Base-by-base conservation (phyloP, 2,888 invertebrate genomes). In the Chydorus sphaericus region DNA sequence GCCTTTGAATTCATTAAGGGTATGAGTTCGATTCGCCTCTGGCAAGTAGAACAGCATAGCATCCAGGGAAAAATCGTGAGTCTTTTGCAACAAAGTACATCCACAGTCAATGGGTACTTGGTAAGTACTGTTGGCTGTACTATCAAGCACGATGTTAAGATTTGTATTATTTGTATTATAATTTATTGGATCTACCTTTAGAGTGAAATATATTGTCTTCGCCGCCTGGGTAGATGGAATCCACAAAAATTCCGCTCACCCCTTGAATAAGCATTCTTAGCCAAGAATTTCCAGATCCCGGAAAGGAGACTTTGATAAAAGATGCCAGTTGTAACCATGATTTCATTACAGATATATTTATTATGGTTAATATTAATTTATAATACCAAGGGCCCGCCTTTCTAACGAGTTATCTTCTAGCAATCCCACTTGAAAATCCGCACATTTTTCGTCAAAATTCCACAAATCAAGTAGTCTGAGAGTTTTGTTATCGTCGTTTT, bases 271-370 rank as follows among this genome's bases (percentile, higher is more conserved):
- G 69, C 67, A 86, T 86, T 57, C 87, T 70, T 16, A 87, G 70
- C 87, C 87, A 87, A 26, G 86, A 86, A 66, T 87, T 87, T 1
- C 86, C 86, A 65, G 85, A 85, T 14, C 86, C 86, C 5, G 86
- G 87, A 67, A 82, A 85, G 0, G 84, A 85, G 1, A 80, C 85
- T 31, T 86, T 70, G 1, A 85, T 86, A 0, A 77, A 75, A 8
- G 37, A 6, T 5, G 30, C 8, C 3, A 16, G 36, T 2, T 36
- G 37, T 23, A 20, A n/a, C n/a, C n/a, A n/a, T n/a, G n/a, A n/a
- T n/a, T n/a, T n/a, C n/a, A n/a, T n/a, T n/a, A n/a, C n/a, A n/a
- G n/a, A n/a, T n/a, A n/a, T n/a, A n/a, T n/a, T n/a, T n/a, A n/a
- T n/a, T n/a, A n/a, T n/a, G n/a, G n/a, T n/a, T n/a, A n/a, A n/a